Conservation (phyloP, 1,140 invertebrate genomes). For the Drosophila azteca region DNA sequence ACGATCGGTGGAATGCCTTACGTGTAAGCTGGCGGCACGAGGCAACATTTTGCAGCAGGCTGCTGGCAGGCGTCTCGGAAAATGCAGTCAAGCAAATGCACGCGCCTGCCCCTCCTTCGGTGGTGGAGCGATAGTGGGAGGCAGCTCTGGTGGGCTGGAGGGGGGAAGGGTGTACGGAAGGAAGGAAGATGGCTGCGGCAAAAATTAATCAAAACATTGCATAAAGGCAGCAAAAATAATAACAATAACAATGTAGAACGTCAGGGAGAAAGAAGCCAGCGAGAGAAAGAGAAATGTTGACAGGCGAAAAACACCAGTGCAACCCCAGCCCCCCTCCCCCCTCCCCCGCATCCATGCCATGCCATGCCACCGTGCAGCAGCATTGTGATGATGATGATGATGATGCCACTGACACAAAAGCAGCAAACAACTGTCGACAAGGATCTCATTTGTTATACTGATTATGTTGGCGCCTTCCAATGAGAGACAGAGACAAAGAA, state of each 20-base stretch:
- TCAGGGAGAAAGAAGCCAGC: slow-evolving; percentile 75
- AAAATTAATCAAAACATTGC: slow-evolving; percentile 82
- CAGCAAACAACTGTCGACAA: slow-evolving; percentile 81
- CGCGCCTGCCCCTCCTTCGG: slow-evolving; percentile 7
- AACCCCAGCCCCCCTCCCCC: not conserved
- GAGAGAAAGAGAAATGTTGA: slow-evolving; percentile 43
- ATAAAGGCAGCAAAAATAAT: slow-evolving; percentile 82
- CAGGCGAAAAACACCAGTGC: slow-evolving; percentile 33
- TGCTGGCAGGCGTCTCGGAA: slow-evolving; percentile 35
- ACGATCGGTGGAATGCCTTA: too few relatives aligned
- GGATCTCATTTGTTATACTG: slow-evolving; percentile 81
- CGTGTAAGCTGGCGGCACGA: too few relatives aligned
- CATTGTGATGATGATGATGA: slow-evolving; percentile 65
- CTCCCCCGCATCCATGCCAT: not conserved
- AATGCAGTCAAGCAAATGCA: slow-evolving; percentile 77
- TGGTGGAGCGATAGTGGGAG: not conserved
- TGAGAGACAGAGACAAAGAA: slow-evolving; percentile 33
- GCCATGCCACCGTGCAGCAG: not conserved
- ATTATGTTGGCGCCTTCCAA: slow-evolving; percentile 80
- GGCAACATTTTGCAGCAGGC: not conserved
- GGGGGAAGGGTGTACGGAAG: not conserved
- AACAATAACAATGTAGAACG: slow-evolving; percentile 80
- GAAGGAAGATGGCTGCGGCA: slow-evolving; percentile 60
- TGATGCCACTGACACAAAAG: slow-evolving; percentile 81
- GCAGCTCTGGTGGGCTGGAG: not conserved